A percentile compares a stretch with the other conserved stretches of the same genome.
phyloP scores from a whole-genome alignment of 2,113 vertebrate genomes.

The Sapayoa aenigma region DNA sequence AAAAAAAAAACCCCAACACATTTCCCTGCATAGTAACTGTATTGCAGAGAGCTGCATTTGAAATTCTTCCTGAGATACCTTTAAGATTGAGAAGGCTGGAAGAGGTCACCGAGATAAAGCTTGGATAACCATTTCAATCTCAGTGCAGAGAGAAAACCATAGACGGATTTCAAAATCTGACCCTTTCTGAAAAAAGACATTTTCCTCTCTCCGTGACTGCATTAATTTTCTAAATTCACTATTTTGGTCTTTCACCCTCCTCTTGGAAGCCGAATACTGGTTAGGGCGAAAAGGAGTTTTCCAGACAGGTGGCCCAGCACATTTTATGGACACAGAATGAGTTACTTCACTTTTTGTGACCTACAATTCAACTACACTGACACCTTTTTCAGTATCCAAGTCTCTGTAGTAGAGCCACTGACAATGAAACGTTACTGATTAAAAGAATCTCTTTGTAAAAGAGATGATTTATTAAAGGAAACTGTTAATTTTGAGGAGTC shows the following conservation, averaged over 20 bases:
- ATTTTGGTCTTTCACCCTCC: neutral
- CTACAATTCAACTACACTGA: neutral
- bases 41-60: neutral
- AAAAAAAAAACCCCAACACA: fast-evolving
- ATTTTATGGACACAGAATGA: neutral
- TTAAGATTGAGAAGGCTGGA: neutral
- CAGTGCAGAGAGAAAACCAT: neutral
- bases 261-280: neutral
- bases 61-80: neutral
- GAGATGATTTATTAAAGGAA: neutral
- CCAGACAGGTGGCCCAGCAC: neutral
- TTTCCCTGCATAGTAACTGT: neutral
- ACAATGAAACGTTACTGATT: neutral
- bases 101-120: neutral
- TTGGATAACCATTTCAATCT: neutral
- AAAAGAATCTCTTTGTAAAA: neutral
- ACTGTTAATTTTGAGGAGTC: neutral
- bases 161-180: neutral
- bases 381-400: neutral
- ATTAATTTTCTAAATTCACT: neutral
- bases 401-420: neutral
- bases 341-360: neutral
- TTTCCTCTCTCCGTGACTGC: neutral
- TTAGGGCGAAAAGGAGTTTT: neutral
- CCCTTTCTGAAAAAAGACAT: neutral